phyloP scores from a whole-genome alignment of 2,113 vertebrate genomes.

The Rafetus swinhoei region DNA sequence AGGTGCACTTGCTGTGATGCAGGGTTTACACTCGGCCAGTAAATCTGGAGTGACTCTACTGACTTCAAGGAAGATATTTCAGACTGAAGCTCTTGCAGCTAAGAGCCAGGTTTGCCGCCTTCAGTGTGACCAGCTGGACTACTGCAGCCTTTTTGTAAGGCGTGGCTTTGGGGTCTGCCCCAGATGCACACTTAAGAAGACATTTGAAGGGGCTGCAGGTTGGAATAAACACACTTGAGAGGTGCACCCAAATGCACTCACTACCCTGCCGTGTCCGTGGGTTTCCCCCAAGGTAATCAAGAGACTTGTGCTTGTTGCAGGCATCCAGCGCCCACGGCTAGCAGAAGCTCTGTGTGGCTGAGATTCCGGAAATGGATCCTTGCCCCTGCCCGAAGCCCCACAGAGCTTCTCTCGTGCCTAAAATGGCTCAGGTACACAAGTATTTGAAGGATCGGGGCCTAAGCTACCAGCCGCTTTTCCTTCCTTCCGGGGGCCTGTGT shows the following conservation, averaged over 20 bases:
- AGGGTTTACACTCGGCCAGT: neutral
- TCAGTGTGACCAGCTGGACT: neutral
- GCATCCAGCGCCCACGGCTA: neutral
- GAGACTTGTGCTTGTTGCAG: neutral
- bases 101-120: neutral
- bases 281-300: neutral
- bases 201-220: neutral
- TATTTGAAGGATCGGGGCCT: neutral
- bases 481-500: neutral
- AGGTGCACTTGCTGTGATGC: neutral
- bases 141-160: neutral
- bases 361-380: neutral
- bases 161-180: neutral
- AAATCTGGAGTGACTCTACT: neutral
- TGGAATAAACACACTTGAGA: neutral
- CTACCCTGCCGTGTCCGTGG: neutral
- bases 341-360: neutral
- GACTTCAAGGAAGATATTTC: neutral
- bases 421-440: neutral
- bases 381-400: neutral
- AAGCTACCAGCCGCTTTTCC: neutral
- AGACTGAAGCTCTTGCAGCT: neutral
- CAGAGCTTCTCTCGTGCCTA: neutral
- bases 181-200: neutral
- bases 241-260: neutral